Conservation (phyloP, 2,888 invertebrate genomes). For the Neelides folsomi region DNA sequence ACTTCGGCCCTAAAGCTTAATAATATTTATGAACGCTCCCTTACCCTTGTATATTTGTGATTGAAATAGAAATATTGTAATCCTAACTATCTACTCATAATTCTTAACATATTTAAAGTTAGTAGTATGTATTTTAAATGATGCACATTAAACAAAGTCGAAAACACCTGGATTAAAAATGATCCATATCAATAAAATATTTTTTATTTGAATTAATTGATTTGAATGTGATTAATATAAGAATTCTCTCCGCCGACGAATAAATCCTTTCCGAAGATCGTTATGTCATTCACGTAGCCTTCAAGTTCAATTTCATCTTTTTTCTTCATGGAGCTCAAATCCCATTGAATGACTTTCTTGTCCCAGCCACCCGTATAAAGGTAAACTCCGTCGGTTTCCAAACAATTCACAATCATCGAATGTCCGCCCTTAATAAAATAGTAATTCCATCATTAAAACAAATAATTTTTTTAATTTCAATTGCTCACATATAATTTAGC, state of each 20-base stretch:
- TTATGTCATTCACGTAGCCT: slow-evolving; percentile 40
- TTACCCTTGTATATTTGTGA: too few relatives aligned
- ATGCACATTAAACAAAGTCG: too few relatives aligned
- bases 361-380: slow-evolving; percentile 43
- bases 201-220: neutral
- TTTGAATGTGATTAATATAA: slow-evolving; percentile 14
- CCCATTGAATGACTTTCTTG: slow-evolving; percentile 41
- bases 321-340: slow-evolving; percentile 34
- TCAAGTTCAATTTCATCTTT: slow-evolving; percentile 34
- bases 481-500: neutral
- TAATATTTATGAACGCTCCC: too few relatives aligned
- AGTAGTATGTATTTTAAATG: too few relatives aligned
- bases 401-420: slow-evolving; percentile 41
- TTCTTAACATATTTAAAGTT: too few relatives aligned
- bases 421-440: slow-evolving; percentile 35
- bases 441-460: neutral
- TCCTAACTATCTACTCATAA: too few relatives aligned
- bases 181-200: too few relatives aligned
- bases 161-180: too few relatives aligned
- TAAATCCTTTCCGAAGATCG: slow-evolving; percentile 6
- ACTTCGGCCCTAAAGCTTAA: too few relatives aligned
- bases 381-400: slow-evolving; percentile 36
- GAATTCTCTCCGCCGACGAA: slow-evolving; percentile 23
- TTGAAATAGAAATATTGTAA: too few relatives aligned
- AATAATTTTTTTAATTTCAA: neutral